Percentiles rank a stretch among this genome's conserved stretches.
phyloP scores from a whole-genome alignment of 2,797 vertebrate species.

The Myripristis jacobus region DNA sequence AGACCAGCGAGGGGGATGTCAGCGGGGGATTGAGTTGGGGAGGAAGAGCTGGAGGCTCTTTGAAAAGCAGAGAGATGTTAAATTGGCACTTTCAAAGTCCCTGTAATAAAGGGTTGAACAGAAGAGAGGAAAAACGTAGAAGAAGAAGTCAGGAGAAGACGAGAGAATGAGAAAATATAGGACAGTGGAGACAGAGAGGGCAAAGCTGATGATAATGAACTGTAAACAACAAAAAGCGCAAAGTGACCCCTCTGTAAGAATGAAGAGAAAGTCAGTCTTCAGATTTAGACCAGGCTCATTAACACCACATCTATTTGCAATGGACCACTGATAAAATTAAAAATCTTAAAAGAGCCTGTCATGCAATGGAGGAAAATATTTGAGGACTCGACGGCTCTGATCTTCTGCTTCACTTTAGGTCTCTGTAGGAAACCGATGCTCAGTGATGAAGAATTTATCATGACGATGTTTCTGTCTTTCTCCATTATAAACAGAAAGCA shows the following conservation, averaged over 20 bases:
- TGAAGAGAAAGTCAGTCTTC: background rate
- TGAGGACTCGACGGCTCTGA: no score
- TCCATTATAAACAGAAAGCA: background rate
- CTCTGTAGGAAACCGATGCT: background rate
- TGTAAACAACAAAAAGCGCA: no score
- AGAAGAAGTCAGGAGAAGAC: background rate
- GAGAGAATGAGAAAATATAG: background rate
- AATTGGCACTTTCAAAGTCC: constrained; percentile 17
- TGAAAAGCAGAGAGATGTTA: constrained; percentile 24
- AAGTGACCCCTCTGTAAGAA: background rate
- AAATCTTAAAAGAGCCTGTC: no score
- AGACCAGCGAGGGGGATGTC: constrained; percentile 19
- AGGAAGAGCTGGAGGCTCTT: constrained; percentile 20
- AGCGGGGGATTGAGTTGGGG: background rate
- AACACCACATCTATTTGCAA: no score
- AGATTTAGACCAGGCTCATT: no score
- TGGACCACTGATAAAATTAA: no score
- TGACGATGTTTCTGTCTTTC: background rate
- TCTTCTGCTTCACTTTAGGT: background rate
- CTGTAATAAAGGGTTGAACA: background rate
- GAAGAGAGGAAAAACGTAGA: constrained; percentile 8
- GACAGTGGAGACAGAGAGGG: no score
- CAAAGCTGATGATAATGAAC: no score
- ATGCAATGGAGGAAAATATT: no score
- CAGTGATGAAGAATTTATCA: background rate